phyloP scores from a whole-genome alignment of 2,113 vertebrate species.

The Atherinomorus stipes region DNA sequence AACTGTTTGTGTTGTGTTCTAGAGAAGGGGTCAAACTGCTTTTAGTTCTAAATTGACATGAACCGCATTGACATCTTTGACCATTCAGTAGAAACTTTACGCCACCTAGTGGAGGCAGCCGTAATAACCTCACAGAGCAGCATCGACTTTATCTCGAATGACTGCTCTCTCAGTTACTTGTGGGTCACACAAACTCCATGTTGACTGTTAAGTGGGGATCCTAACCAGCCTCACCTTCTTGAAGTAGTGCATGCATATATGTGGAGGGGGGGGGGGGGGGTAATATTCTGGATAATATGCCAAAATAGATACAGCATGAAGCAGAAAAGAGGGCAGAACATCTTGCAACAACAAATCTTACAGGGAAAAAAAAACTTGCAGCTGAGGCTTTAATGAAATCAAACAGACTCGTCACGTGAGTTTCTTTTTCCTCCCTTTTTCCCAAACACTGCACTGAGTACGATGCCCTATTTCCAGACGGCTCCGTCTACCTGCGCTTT shows the following conservation, averaged over 20 bases:
- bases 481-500: conserved; percentile 74
- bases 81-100: conserved; percentile 65
- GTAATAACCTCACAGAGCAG: not conserved
- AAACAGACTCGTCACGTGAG: not conserved
- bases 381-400: not conserved
- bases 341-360: too few species aligned
- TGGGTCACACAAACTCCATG: conserved; percentile 6
- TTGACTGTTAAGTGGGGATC: conserved; percentile 1
- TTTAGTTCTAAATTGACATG: not conserved
- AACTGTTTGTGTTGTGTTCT: not conserved
- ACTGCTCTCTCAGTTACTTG: conserved; percentile 7
- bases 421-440: conserved; percentile 22
- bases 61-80: conserved; percentile 32
- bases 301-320: not conserved
- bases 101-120: conserved; percentile 77
- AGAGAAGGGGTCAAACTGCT: not conserved
- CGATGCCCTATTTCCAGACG: conserved; percentile 79
- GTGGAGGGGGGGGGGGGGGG: not conserved
- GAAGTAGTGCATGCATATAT: not conserved
- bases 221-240: not conserved
- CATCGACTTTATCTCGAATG: not conserved
- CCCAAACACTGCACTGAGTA: conserved; percentile 26
- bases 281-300: not conserved
- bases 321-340: not conserved
- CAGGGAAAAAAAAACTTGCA: not conserved